A percentile compares a stretch with the other conserved stretches of the same genome.
These are phyloP conservation scores for Pterophyllum scalare DNA, from an alignment of 2,113 vertebrate genomes.

Conservation along the genomic window DNA sequence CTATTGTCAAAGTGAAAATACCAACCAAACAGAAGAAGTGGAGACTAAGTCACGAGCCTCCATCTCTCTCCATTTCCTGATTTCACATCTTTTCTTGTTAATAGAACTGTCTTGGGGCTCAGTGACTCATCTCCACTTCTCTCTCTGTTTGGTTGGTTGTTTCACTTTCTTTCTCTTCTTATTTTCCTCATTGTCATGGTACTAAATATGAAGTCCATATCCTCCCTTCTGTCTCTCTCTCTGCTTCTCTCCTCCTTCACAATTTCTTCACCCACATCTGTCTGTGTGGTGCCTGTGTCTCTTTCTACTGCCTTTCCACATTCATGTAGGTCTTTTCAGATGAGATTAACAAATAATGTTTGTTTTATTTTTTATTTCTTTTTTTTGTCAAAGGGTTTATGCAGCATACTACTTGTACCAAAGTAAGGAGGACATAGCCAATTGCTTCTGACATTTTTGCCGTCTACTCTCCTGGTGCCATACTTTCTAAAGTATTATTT, in stretches of 20 bases:
- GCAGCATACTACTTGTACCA: too few species aligned
- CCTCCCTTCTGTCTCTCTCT: slow-evolving; percentile 35
- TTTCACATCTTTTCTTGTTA: slow-evolving; percentile 48
- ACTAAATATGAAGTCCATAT: slow-evolving; percentile 54
- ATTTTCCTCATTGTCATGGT: slow-evolving; percentile 1
- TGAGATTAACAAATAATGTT: slow-evolving; percentile 33
- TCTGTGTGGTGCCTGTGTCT: neutral
- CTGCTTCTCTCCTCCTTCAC: neutral
- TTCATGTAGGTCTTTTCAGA: slow-evolving; percentile 12
- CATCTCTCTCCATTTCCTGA: slow-evolving; percentile 36
- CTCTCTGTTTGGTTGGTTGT: slow-evolving; percentile 14
- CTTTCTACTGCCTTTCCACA: neutral
- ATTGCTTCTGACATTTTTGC: slow-evolving; percentile 10
- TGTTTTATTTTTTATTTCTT: slow-evolving; percentile 20
- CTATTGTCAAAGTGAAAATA: too few species aligned
- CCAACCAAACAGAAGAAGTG: too few species aligned
- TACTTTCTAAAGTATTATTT: slow-evolving; percentile 45
- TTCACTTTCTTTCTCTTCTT: slow-evolving; percentile 15
- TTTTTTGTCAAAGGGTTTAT: slow-evolving; percentile 24
- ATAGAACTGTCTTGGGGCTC: slow-evolving; percentile 47
- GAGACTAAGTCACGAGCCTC: too few species aligned
- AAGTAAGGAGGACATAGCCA: too few species aligned
- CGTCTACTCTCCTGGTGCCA: slow-evolving; percentile 26
- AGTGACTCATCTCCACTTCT: slow-evolving; percentile 52
- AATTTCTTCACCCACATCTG: neutral